Evolutionary conservation across 2,888 invertebrate species (phyloP), one percentile per base, ranked within the genome.

Genomic region (Bembecia ichneumoniformis): DNA sequence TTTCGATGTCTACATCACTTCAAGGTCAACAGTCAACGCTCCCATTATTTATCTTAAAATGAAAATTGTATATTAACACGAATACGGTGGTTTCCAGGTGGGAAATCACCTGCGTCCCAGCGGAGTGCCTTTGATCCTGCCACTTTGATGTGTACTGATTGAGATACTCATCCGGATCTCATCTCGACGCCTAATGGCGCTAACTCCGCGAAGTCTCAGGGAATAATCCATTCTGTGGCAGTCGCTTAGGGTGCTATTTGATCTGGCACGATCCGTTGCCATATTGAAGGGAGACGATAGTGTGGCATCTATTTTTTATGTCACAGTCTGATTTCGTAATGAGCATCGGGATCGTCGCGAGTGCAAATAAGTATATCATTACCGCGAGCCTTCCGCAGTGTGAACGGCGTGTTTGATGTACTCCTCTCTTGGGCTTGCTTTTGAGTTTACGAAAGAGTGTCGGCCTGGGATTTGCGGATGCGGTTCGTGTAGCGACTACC

Each of bases 271-370:
- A 5, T 13, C 16, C 16, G 44, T n/a, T 9, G 44, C 4, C 7
- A 15, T 44, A 7, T 16, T 7, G 15, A 7, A 4, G 14, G 44
- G 10, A 9, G 17, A 15, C 15, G 44, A 15, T 11, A 11, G 16
- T 11, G 44, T 45, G 13, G 43, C 16, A n/a, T 40, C 14, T 52
- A 35, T 54, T 53, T 55, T 55, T 52, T 49, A 40, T 28, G 51
- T 53, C 46, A 44, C 51, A 49, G 44, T 17, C 49, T 49, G 66
- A 70, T 70, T 72, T 53, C 51, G 60, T 71, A 68, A 74, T 74
- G 72, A 74, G 74, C 70, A 66, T 51, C 65, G 73, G 68, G 71
- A 71, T 60, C 62, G 57, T 57, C 53, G 58, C 52, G 64, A 62
- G 69, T 64, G 63, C 58, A 68, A 68, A 68, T 70, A 69, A 63